phyloP scores from a whole-genome alignment of 2,888 invertebrate species.

The Lutraria lutraria region DNA sequence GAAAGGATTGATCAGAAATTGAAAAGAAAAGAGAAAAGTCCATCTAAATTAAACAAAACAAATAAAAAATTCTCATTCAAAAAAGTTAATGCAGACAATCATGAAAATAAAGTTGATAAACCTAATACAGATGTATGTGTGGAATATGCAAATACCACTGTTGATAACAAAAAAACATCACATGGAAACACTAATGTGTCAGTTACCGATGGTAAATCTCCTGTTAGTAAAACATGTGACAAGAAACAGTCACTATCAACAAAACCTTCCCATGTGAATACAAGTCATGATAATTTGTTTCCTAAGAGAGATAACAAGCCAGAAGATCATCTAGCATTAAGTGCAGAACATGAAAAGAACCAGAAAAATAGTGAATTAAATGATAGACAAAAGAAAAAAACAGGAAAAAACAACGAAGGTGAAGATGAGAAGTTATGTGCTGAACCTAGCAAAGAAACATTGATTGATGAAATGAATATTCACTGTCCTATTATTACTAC shows the following conservation, averaged over 20 bases:
- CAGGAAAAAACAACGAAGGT: neutral
- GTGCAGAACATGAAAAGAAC: no score
- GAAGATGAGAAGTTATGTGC: neutral
- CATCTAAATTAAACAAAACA: neutral
- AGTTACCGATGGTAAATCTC: neutral
- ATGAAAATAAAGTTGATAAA: neutral
- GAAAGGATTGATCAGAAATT: neutral
- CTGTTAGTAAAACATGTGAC: neutral
- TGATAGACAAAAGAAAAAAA: neutral
- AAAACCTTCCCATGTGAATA: neutral
- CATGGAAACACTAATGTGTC: neutral
- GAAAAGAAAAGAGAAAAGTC: neutral
- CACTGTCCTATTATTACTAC: neutral
- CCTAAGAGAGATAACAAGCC: neutral
- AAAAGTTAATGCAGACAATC: neutral
- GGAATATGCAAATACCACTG: neutral
- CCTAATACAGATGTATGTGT: neutral
- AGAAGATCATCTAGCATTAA: neutral
- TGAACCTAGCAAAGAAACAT: neutral
- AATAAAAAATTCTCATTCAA: neutral
- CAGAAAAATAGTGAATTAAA: neutral
- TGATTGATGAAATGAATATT: neutral
- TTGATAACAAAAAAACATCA: neutral
- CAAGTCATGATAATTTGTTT: neutral
- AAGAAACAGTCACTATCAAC: neutral